Percentiles rank a stretch among this genome's conserved stretches.
Evolutionary conservation across 2,888 invertebrate genomes (phyloP).

Genomic region (Mayetiola destructor): DNA sequence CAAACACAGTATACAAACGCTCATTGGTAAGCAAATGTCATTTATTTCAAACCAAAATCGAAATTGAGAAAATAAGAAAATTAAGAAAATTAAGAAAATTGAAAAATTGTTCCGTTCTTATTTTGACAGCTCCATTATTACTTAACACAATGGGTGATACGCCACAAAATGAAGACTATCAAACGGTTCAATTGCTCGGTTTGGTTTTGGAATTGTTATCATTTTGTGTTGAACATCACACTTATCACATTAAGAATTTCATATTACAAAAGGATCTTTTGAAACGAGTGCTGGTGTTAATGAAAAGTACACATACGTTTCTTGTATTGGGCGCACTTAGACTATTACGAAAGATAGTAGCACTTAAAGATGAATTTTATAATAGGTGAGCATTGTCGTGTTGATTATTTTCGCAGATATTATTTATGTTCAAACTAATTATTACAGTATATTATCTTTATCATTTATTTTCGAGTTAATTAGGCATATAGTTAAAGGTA

Average conservation of each 20-base stretch:
- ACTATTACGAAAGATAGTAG: slow-evolving; percentile 93
- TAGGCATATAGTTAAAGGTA: slow-evolving; percentile 84
- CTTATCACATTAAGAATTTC: slow-evolving; percentile 96
- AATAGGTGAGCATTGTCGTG: slow-evolving; percentile 46
- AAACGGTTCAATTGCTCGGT: slow-evolving; percentile 88
- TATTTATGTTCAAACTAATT: background rate
- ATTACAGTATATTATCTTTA: background rate
- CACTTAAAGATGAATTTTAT: slow-evolving; percentile 97
- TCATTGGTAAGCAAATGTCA: slow-evolving; percentile 56
- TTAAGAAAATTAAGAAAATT: background rate
- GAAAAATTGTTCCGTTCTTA: slow-evolving; percentile 16
- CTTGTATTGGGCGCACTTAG: slow-evolving; percentile 90
- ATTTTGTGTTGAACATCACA: slow-evolving; percentile 98
- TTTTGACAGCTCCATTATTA: slow-evolving; percentile 64
- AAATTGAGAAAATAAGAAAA: background rate
- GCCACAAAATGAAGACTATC: slow-evolving; percentile 87
- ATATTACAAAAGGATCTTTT: slow-evolving; percentile 93
- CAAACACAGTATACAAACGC: slow-evolving; percentile 90
- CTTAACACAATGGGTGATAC: slow-evolving; percentile 83
- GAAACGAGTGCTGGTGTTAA: slow-evolving; percentile 84
- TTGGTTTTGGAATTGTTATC: slow-evolving; percentile 89
- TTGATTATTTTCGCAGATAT: slow-evolving; percentile 14
- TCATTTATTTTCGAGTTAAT: background rate
- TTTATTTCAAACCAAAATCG: background rate
- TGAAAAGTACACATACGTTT: slow-evolving; percentile 95